Evolutionary conservation across 2,113 vertebrate genomes (phyloP).

Genomic region (Tragulus kanchil): DNA sequence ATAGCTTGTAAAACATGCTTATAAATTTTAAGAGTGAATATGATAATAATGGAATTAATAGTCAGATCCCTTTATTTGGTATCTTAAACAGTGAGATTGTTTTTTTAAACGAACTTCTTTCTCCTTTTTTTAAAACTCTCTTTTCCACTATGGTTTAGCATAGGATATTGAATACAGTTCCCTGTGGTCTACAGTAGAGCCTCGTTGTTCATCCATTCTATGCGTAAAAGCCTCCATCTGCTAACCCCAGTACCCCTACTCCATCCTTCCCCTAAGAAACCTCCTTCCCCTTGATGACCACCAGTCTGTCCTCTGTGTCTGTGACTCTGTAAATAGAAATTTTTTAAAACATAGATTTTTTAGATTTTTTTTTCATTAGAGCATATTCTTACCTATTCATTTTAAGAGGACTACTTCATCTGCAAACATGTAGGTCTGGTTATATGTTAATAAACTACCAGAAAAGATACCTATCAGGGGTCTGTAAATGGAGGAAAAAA

Average conservation of each 20-base stretch:
- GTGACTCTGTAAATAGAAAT: background rate
- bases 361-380: background rate
- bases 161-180: background rate
- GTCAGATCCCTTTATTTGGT: background rate
- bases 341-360: background rate
- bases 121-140: background rate
- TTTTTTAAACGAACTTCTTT: background rate
- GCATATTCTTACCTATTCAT: background rate
- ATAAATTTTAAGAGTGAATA: background rate
- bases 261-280: background rate
- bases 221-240: background rate
- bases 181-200: background rate
- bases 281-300: background rate
- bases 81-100: background rate
- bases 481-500: too few relatives aligned
- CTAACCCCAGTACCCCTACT: background rate
- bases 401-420: background rate
- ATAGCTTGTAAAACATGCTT: slow-evolving; percentile 15
- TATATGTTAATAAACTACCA: background rate
- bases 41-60: slow-evolving; percentile 39
- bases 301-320: background rate
- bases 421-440: background rate
- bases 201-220: background rate
- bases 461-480: background rate
- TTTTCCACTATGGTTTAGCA: background rate